Percentiles rank a stretch among this genome's conserved stretches.
Conservation (phyloP, 1,140 invertebrate species). For the Calliopsis andreniformis region DNA sequence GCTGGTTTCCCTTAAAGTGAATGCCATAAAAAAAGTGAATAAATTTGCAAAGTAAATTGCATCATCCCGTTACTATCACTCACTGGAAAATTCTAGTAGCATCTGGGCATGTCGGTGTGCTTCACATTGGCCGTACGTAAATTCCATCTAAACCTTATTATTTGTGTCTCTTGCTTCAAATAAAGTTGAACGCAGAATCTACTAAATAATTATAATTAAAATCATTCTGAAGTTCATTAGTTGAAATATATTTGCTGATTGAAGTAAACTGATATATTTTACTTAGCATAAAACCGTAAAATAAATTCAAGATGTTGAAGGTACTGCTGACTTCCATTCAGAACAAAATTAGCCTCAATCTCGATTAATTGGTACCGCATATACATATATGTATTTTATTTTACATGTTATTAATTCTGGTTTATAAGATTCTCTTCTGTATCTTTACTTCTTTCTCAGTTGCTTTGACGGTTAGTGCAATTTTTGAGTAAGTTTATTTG, state of each 20-base stretch:
- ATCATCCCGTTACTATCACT: slow-evolving; percentile 2
- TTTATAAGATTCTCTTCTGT: no score
- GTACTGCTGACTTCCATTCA: background rate
- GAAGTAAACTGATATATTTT: background rate
- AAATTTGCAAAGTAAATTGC: background rate
- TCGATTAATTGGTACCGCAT: background rate
- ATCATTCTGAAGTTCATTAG: background rate
- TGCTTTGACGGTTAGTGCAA: no score
- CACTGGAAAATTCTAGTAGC: slow-evolving; percentile 3
- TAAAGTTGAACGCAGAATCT: background rate
- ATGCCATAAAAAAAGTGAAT: background rate
- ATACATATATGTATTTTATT: background rate
- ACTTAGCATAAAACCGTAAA: background rate
- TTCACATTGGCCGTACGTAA: background rate
- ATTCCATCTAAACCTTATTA: background rate
- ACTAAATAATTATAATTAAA: background rate
- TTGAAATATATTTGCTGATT: background rate
- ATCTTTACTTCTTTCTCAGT: no score
- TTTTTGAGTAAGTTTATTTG: no score
- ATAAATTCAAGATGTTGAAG: background rate
- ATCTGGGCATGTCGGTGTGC: background rate
- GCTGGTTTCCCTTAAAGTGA: background rate
- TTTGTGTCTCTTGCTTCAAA: background rate
- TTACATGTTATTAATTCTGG: background rate
- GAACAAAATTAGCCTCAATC: background rate